These are phyloP conservation scores for Antheraea yamamai DNA, from an alignment of 2,888 invertebrate genomes.

Conservation along the genomic window DNA sequence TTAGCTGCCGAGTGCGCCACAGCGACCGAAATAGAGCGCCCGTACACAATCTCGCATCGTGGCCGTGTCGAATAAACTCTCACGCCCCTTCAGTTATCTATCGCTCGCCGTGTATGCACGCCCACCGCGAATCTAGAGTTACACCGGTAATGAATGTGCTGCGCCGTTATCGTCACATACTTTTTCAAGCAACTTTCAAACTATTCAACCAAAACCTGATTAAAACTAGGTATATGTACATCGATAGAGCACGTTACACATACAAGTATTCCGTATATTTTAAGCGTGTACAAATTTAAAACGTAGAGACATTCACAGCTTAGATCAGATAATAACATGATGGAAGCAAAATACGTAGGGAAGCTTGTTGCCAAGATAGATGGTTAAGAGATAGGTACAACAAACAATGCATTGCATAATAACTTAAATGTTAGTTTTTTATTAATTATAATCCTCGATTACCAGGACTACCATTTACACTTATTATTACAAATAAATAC, in stretches of 20 bases:
- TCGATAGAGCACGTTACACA: constrained; percentile 19
- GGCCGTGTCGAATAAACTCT: constrained; percentile 63
- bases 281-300: constrained; percentile 17
- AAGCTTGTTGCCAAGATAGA: neutral
- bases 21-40: constrained; percentile 78
- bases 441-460: too few species aligned
- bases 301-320: neutral
- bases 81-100: constrained; percentile 48
- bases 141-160: constrained; percentile 22
- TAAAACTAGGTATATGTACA: constrained; percentile 23
- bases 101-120: constrained; percentile 18
- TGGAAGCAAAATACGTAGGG: neutral
- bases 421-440: neutral
- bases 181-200: constrained; percentile 20
- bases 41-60: constrained; percentile 56
- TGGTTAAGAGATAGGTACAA: neutral
- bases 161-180: constrained; percentile 1
- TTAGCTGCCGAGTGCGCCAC: constrained; percentile 79
- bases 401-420: neutral
- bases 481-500: too few species aligned
- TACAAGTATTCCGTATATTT: constrained; percentile 18
- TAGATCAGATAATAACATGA: constrained; percentile 3
- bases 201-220: constrained; percentile 25
- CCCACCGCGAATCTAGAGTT: constrained; percentile 12
- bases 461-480: neutral